Base-by-base conservation (phyloP, 2,888 invertebrate species). In the Microchrysa polita region DNA sequence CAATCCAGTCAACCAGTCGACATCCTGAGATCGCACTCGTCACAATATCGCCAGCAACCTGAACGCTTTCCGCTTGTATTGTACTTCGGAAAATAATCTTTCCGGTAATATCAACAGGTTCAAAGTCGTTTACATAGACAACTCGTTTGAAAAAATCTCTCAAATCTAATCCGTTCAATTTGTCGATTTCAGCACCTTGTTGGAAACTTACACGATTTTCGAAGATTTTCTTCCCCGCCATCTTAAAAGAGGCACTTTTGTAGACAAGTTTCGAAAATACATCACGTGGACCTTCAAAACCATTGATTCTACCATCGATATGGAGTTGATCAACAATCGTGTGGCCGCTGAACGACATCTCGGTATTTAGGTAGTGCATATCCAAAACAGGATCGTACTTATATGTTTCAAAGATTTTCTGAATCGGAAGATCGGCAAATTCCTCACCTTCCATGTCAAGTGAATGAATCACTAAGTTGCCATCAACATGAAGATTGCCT, bases 1-100 rank as follows among this genome's bases (percentile, higher is more conserved):
- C 76, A 14, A 82, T 78, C 87, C 87, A 87, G 1, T 83, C 81
- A 2, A 77, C 78, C 1, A 87, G 73, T 67, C 83, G 80, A 72
- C 85, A 82, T 1, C 84, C 85, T 77, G 80, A 82, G 5, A 88
- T 77, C 71, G 77, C 79, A 9, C 80, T 75, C 0, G 84, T 79
- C 16, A 76, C 75, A 2, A 88, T 76, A 74, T 84, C 77, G 0
- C 78, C 77, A 2, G 78, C 74, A 0, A 82, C 75, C 0, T 77
- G 59, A 2, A 82, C 73, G 73, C 78, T 73, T 76, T 80, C 22
- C 80, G 81, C 73, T 27, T 77, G 52, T 78, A 86, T 80, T 0
- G 82, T 75, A 16, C 81, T 78, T 1, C 75, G 75, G 76, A 88
- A 88, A 2, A 73, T 77, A 1, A 87, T 80, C 1, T 82, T 79